Percentiles rank a stretch among this genome's conserved stretches.
Evolutionary conservation across 1,140 invertebrate species (phyloP).

Genomic region (Ips typographus): DNA sequence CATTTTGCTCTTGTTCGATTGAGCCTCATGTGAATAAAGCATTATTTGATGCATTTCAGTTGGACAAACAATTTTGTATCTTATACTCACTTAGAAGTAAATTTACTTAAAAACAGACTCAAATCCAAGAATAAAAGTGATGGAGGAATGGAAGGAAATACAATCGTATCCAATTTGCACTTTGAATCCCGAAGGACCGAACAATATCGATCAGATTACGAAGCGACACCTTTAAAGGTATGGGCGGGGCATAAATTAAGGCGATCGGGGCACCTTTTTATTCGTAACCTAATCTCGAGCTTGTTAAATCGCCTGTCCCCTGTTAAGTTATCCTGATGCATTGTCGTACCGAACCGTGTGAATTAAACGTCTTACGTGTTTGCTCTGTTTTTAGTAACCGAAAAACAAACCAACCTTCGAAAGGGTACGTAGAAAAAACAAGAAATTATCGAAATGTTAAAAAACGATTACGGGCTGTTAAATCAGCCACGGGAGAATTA

Average conservation of each 20-base stretch:
- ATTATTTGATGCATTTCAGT: no score
- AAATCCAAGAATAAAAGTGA: no score
- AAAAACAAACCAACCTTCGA: no score
- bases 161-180: slow-evolving; percentile 7
- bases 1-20: no score
- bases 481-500: slow-evolving; percentile 38
- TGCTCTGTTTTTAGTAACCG: neutral
- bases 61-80: no score
- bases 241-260: slow-evolving; percentile 24
- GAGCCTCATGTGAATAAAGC: no score
- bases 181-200: slow-evolving; percentile 5
- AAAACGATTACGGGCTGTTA: slow-evolving; percentile 19
- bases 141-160: neutral
- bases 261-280: slow-evolving; percentile 20
- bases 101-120: no score
- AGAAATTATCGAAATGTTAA: slow-evolving; percentile 9
- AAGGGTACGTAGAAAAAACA: no score
- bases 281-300: slow-evolving; percentile 23
- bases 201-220: slow-evolving; percentile 23
- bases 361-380: slow-evolving; percentile 13
- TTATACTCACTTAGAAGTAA: no score
- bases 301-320: slow-evolving; percentile 23
- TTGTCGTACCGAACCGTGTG: slow-evolving; percentile 17
- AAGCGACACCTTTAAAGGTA: slow-evolving; percentile 20
- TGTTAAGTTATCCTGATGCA: slow-evolving; percentile 20